Base-by-base conservation (phyloP, 2,888 invertebrate species). In the Synergus laeviventris region DNA sequence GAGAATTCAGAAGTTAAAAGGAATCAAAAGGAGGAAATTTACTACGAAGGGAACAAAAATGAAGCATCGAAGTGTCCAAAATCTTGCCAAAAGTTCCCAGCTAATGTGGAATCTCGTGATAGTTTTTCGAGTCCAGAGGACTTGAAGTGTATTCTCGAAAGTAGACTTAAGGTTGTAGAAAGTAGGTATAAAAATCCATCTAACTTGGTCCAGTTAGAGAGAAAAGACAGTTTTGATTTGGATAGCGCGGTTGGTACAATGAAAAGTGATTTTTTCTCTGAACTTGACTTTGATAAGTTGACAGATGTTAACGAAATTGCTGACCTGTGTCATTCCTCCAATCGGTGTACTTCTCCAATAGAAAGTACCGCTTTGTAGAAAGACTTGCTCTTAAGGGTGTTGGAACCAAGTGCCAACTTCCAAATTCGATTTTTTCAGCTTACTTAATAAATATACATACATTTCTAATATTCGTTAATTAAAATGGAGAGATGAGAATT, bases 171-270 rank as follows among this genome's bases (percentile, higher is more conserved):
- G 49, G 78, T 78, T 54, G 81, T 84, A 21, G 79, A 83, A 39
- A 82, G 75, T 70, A 75, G 39, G 31, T 75, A 70, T 5, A 83
- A 83, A 60, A 76, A 80, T 36, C 74, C 82, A 36, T 76, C 82
- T 4, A 80, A 81, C 49, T 81, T 84, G n/a, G 81, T 87, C 31
- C 86, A 87, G 75, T 76, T 90, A 16, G 85, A 87, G 73, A 86
- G 90, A 18, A 89, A 89, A 62, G 89, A 90, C 64, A 90, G 90
- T 75, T 91, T 91, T 42, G 88, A 89, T 36, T 86, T 88, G 1
- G 91, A 91, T 73, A 91, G 90, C 60, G 90, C 91, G 1, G 88
- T 91, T 1, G 91, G 91, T 18, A 91, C 90, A 0, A 91, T 91
- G 91, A 89, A 87, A 66, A 91, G 90, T 77, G 90, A 90, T 74